Conservation (phyloP, 2,888 invertebrate species). For the Electrophaes corylata region DNA sequence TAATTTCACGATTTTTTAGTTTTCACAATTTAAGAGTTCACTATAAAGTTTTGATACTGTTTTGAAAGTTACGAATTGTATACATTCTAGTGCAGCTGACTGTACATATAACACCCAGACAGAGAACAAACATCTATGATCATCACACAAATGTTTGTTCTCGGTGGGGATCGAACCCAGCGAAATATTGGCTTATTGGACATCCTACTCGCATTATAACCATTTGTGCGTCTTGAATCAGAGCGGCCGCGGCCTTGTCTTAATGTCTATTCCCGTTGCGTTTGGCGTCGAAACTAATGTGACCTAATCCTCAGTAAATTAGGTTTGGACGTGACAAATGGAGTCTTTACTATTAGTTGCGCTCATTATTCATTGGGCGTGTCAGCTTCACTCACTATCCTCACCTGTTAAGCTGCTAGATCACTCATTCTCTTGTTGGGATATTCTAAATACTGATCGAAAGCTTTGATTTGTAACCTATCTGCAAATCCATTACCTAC, state of each 20-base stretch:
- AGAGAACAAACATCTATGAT: no score
- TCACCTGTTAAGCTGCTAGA: slow-evolving; percentile 10
- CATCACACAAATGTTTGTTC: no score
- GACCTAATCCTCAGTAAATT: slow-evolving; percentile 46
- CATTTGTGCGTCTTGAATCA: slow-evolving; percentile 41
- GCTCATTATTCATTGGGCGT: slow-evolving; percentile 25
- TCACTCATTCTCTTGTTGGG: slow-evolving; percentile 3
- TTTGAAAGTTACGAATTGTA: no score
- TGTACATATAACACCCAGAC: no score
- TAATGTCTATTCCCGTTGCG: slow-evolving; percentile 54
- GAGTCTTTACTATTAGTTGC: slow-evolving; percentile 27
- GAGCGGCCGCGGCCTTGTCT: no score
- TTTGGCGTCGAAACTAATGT: slow-evolving; percentile 43
- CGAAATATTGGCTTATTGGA: slow-evolving; percentile 39
- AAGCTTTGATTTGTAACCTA: neutral
- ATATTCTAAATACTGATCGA: neutral
- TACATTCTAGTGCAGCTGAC: no score
- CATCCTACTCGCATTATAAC: neutral
- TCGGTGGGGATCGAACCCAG: no score
- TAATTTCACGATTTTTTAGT: no score
- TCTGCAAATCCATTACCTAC: no score
- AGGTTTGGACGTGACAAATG: slow-evolving; percentile 49
- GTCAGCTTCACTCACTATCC: slow-evolving; percentile 2
- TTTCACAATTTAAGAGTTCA: no score
- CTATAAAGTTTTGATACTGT: no score